These are phyloP conservation scores for Picathartes gymnocephalus DNA, from an alignment of 2,113 vertebrate genomes.

Conservation along the genomic window DNA sequence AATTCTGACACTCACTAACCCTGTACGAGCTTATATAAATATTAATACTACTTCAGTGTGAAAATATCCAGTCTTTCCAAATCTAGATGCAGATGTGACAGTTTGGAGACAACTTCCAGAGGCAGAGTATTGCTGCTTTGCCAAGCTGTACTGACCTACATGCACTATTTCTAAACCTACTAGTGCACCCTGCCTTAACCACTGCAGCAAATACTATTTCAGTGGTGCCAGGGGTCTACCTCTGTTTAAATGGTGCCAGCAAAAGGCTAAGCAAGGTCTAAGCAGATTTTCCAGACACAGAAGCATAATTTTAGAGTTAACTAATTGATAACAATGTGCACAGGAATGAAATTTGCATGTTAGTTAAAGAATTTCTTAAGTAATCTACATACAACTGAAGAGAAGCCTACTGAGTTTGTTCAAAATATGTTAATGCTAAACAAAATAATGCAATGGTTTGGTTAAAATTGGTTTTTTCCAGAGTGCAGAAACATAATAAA, in stretches of 20 bases:
- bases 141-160: background rate
- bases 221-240: background rate
- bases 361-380: background rate
- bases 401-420: background rate
- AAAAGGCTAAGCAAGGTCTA: background rate
- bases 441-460: background rate
- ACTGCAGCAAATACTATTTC: background rate
- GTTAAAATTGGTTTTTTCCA: constrained; percentile 69
- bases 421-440: background rate
- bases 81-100: background rate
- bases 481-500: constrained; percentile 62
- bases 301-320: background rate
- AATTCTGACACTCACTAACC: background rate
- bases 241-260: background rate
- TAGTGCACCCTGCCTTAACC: background rate
- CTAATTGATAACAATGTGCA: background rate
- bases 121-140: background rate
- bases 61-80: background rate
- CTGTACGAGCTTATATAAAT: background rate
- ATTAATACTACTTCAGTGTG: background rate
- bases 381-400: background rate
- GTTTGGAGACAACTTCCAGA: background rate
- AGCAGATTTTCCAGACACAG: background rate
- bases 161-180: background rate
- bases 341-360: background rate